Conservation (phyloP, 1,140 invertebrate species). For the Dolichoris vasculosae region DNA sequence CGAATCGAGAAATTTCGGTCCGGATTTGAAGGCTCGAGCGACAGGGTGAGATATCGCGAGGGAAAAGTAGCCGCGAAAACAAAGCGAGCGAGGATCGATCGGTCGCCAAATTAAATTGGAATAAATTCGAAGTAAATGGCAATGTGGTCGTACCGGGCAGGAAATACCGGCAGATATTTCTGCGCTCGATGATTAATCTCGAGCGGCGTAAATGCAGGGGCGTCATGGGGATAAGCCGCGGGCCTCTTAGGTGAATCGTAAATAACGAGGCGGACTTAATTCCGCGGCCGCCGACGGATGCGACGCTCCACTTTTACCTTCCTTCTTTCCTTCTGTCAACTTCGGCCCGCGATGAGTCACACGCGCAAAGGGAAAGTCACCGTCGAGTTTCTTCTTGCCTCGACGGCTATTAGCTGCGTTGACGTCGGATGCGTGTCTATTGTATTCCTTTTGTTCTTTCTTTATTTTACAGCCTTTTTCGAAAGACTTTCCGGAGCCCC, state of each 20-base stretch:
- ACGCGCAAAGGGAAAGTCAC: slow-evolving; percentile 17
- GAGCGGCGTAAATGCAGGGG: neutral
- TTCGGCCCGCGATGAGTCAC: neutral
- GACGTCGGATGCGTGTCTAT: neutral
- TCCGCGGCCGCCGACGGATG: neutral
- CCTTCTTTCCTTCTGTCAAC: neutral
- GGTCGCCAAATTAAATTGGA: neutral
- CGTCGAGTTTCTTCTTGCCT: neutral
- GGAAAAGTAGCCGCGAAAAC: too few relatives aligned
- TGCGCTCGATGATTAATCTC: neutral
- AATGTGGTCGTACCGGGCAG: too few relatives aligned
- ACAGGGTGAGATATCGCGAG: too few relatives aligned
- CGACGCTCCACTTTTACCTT: slow-evolving; percentile 26
- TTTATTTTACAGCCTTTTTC: neutral
- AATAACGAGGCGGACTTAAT: neutral
- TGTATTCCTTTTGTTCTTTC: neutral
- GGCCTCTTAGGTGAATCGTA: neutral
- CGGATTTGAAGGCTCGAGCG: too few relatives aligned
- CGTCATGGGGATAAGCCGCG: neutral
- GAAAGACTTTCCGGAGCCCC: neutral
- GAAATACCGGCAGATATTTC: too few relatives aligned
- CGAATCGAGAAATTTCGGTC: too few relatives aligned
- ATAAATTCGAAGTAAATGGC: too few relatives aligned
- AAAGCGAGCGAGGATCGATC: neutral
- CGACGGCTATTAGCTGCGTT: neutral